Percentiles rank a stretch among this genome's conserved stretches.
These are phyloP conservation scores for Propithecus perrieri DNA, from an alignment of 2,797 vertebrate genomes.

Conservation along the genomic window DNA sequence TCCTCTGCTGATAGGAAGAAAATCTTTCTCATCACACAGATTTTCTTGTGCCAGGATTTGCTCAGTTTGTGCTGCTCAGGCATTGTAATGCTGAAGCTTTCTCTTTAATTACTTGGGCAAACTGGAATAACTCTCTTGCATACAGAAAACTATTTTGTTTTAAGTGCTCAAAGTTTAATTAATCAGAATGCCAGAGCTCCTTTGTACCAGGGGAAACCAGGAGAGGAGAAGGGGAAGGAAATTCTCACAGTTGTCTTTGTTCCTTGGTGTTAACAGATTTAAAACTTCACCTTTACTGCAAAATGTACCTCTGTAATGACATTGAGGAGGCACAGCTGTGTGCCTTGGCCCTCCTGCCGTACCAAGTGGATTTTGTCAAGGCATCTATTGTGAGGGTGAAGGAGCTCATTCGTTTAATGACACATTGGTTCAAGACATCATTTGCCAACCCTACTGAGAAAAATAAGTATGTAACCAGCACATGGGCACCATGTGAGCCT, in stretches of 20 bases:
- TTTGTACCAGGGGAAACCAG: neutral
- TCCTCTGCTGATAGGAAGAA: neutral
- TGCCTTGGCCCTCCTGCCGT: slow-evolving; percentile 35
- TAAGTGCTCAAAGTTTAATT: neutral
- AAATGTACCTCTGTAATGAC: slow-evolving; percentile 45
- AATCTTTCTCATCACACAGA: neutral
- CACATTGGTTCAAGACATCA: slow-evolving; percentile 64
- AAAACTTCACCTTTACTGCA: slow-evolving; percentile 66
- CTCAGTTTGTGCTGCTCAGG: neutral
- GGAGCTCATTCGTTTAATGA: slow-evolving; percentile 66
- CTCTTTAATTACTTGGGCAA: slow-evolving; percentile 20
- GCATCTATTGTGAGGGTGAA: slow-evolving; percentile 47
- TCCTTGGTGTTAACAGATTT: slow-evolving; percentile 70
- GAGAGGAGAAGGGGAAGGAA: neutral
- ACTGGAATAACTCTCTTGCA: neutral
- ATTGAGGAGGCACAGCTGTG: slow-evolving; percentile 66
- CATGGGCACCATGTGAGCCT: neutral
- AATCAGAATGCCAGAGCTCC: slow-evolving; percentile 11
- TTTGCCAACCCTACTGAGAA: slow-evolving; percentile 56
- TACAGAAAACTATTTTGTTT: slow-evolving; percentile 24
- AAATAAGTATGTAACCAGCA: slow-evolving; percentile 56
- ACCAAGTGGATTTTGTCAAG: slow-evolving; percentile 69
- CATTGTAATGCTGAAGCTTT: neutral
- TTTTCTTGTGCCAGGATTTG: neutral
- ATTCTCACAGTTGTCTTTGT: slow-evolving; percentile 50